Evolutionary conservation across 2,113 vertebrate genomes (phyloP).

Genomic region (Tinamus guttatus): DNA sequence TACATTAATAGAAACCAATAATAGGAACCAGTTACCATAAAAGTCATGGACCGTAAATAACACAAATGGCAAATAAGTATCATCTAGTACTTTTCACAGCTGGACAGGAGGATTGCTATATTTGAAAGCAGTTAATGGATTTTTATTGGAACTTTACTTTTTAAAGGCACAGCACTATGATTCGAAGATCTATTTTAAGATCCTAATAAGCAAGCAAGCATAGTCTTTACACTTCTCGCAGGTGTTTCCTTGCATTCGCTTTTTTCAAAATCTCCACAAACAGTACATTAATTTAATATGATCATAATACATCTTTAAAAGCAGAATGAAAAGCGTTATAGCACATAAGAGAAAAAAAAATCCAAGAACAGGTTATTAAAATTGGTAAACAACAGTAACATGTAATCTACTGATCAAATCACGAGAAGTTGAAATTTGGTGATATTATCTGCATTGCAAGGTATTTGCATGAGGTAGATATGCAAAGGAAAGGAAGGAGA

Average conservation of each 20-base stretch:
- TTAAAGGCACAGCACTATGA: constrained; percentile 77
- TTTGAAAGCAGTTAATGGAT: constrained; percentile 85
- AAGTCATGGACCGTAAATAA: constrained; percentile 95
- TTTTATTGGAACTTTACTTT: constrained; percentile 83
- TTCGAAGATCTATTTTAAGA: not conserved
- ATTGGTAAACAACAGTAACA: not conserved
- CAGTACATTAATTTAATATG: not conserved
- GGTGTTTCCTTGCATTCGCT: not conserved
- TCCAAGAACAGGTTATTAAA: not conserved
- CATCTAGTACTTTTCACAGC: constrained; percentile 88
- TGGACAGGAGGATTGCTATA: constrained; percentile 85
- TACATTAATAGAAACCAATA: constrained; percentile 98
- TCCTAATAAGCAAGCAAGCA: not conserved
- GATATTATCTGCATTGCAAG: not conserved
- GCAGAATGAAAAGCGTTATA: not conserved
- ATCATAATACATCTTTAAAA: not conserved
- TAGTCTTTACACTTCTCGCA: not conserved
- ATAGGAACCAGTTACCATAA: constrained; percentile 94
- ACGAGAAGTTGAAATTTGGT: not conserved
- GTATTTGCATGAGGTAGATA: not conserved
- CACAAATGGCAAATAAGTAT: constrained; percentile 94
- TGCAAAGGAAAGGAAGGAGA: not conserved
- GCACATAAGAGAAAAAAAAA: not conserved
- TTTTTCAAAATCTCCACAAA: not conserved
- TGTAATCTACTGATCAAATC: not conserved